A percentile compares a stretch with the other conserved stretches of the same genome.
Evolutionary conservation across 1,140 invertebrate species (phyloP).

Genomic region (Holotrichia oblita): DNA sequence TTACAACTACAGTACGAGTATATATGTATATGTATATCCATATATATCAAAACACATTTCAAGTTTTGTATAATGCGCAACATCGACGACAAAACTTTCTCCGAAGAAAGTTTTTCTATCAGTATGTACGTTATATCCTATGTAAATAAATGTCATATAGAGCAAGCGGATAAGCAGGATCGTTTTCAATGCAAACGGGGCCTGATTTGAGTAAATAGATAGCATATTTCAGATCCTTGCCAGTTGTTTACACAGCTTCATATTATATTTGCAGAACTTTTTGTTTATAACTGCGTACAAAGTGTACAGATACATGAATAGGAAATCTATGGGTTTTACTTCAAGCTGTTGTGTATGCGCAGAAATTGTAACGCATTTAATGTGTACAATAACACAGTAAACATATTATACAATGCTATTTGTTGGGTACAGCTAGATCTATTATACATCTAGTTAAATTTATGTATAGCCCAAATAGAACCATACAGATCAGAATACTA

Average conservation of each 20-base stretch:
- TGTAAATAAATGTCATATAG: slow-evolving; percentile 30
- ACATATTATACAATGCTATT: too few relatives aligned
- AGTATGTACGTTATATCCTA: slow-evolving; percentile 28
- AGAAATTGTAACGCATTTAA: too few relatives aligned
- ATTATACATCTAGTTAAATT: too few relatives aligned
- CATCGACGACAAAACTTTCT: background rate
- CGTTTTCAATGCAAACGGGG: slow-evolving; percentile 4
- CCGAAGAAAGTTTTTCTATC: slow-evolving; percentile 32
- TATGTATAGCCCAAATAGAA: too few relatives aligned
- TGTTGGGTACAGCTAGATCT: too few relatives aligned
- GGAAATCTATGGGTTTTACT: too few relatives aligned
- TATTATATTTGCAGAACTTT: slow-evolving; percentile 28
- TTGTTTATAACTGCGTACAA: slow-evolving; percentile 7
- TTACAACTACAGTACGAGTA: too few relatives aligned
- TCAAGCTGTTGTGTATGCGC: too few relatives aligned
- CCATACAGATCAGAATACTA: too few relatives aligned
- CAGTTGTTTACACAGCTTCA: slow-evolving; percentile 21
- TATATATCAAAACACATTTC: background rate
- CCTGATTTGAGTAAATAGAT: slow-evolving; percentile 24
- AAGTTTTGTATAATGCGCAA: background rate
- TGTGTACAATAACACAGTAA: too few relatives aligned
- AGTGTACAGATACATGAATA: background rate
- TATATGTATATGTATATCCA: background rate
- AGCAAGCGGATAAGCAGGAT: slow-evolving; percentile 23
- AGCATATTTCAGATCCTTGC: slow-evolving; percentile 11